A percentile compares a stretch with the other conserved stretches of the same genome.
Evolutionary conservation across 2,888 invertebrate species (phyloP).

Genomic region (Sinodicranocentrus sp.): DNA sequence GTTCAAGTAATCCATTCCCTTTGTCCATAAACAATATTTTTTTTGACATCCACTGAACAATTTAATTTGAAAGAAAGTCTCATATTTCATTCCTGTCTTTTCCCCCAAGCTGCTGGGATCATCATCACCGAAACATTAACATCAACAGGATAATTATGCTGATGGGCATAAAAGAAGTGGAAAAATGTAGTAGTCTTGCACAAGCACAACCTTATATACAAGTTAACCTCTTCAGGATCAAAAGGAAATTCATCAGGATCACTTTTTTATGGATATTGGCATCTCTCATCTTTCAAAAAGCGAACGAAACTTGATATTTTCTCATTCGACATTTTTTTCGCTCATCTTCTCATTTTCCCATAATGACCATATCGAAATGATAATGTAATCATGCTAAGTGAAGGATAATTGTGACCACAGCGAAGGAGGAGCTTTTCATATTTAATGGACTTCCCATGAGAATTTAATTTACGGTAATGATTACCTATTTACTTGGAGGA

Average conservation of each 20-base stretch:
- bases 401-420: conserved; percentile 38
- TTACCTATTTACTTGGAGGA: conserved; percentile 31
- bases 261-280: too few species aligned
- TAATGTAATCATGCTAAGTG: conserved; percentile 53
- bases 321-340: too few species aligned
- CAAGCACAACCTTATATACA: too few species aligned
- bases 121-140: conserved; percentile 9
- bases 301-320: too few species aligned
- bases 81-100: conserved; percentile 35
- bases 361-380: conserved; percentile 15
- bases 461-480: conserved; percentile 58
- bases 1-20: neutral
- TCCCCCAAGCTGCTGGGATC: neutral
- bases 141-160: conserved; percentile 4
- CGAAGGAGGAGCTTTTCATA: conserved; percentile 5
- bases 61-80: conserved; percentile 33
- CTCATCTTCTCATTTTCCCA: neutral
- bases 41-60: neutral
- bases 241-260: conserved; percentile 14
- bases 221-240: neutral
- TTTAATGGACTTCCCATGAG: conserved; percentile 39
- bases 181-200: too few species aligned
- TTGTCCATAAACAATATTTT: too few species aligned
- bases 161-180: neutral
- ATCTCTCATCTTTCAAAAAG: too few species aligned